Conservation (phyloP, 2,888 invertebrate species). For the Hydrotaea diabolus region DNA sequence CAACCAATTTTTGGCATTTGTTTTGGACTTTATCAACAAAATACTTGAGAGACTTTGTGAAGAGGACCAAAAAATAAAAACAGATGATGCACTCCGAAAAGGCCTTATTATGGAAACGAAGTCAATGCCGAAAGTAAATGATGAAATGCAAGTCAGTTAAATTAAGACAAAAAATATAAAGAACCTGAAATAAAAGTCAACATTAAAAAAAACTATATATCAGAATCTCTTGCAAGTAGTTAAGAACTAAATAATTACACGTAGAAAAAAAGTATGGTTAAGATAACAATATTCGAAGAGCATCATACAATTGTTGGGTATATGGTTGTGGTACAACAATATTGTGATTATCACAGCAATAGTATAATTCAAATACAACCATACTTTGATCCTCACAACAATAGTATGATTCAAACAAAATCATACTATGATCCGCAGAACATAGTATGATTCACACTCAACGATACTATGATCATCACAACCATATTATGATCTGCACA, state of each 20-base stretch:
- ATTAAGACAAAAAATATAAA: background rate
- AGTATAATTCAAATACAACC: too few relatives aligned
- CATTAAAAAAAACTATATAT: conserved; percentile 50
- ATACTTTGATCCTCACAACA: too few relatives aligned
- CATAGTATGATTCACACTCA: too few relatives aligned
- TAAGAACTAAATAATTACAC: background rate
- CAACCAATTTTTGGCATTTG: conserved; percentile 54
- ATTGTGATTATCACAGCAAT: too few relatives aligned
- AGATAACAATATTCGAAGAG: too few relatives aligned
- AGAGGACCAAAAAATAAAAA: conserved; percentile 59
- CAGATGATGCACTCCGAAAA: conserved; percentile 43
- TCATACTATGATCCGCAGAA: too few relatives aligned
- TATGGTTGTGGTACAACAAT: too few relatives aligned
- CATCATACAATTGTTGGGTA: too few relatives aligned
- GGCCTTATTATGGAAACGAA: conserved; percentile 32
- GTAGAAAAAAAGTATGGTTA: too few relatives aligned
- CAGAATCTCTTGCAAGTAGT: conserved; percentile 8
- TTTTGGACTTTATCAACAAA: conserved; percentile 45
- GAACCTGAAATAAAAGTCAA: conserved; percentile 31
- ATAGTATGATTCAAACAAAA: too few relatives aligned
- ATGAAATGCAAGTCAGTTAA: background rate
- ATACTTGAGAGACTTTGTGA: conserved; percentile 62
- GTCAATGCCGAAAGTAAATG: background rate
- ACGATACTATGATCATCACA: too few relatives aligned
- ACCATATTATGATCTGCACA: too few relatives aligned